Evolutionary conservation across 2,113 vertebrate genomes (phyloP), one percentile per base, ranked within the genome.

Genomic region (Nesogale talazaci): DNA sequence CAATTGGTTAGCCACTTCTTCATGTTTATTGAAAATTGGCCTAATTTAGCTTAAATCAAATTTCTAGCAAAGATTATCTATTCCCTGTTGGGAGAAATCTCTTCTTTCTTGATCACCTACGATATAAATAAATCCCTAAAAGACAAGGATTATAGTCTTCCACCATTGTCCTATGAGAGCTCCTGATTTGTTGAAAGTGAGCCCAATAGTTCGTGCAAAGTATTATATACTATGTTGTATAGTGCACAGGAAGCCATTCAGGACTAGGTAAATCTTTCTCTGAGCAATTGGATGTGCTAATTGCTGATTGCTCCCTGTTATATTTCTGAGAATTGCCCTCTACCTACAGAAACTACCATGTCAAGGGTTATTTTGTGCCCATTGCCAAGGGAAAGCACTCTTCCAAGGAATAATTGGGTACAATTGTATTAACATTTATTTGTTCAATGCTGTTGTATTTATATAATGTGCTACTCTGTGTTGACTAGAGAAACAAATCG

Each of bases 11-110:
- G 12, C 9, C 3, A 27, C n/a, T 79, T 83, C 27, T 86, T 86
- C 59, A 6, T 40, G 1, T 25, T 86, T 16, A 34, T 57, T 29
- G 29, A 31, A 57, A 19, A 75, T 34, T 90, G 29, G 23, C 25
- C 57, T 90, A 65, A 74, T 57, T 65, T 67, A 34, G 29, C n/a
- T 59, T 14, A 72, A 85, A 86, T 61, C 12, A 70, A 87, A 83
- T 83, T 6, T 40, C 22, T 40, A 88, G 6, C 29, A 15, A 88
- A 6, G 36, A 27, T 67, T 6, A 40, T 40, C 52, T 72, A 56
- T 11, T 11, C 52, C 74, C 61, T 2, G 22, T 40, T 23, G 2
- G 36, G 25, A 40, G 42, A 3, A 46, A 61, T 12, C 56, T 59
- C 34, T 83, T 38, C 29, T 38, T 63, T 23, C 56, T 27, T 70